phyloP scores from a whole-genome alignment of 2,888 invertebrate species.

The Elaeidobius kamerunicus region DNA sequence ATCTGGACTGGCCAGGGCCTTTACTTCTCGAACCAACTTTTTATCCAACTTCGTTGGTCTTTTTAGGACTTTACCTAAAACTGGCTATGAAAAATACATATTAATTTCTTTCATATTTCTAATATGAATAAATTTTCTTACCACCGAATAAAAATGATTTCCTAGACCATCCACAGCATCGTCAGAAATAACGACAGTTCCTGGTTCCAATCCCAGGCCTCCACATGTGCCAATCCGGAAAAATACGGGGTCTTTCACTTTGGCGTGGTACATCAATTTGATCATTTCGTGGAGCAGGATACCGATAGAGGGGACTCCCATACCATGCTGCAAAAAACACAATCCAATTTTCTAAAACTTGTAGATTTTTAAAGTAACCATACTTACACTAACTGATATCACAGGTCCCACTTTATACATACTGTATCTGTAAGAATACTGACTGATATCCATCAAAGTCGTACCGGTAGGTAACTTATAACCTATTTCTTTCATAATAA shows the following conservation, averaged over 20 bases:
- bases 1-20: constrained; percentile 67
- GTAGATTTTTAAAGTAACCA: background rate
- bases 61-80: constrained; percentile 77
- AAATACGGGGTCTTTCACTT: constrained; percentile 83
- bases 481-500: constrained; percentile 85
- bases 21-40: constrained; percentile 75
- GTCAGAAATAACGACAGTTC: constrained; percentile 91
- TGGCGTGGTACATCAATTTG: constrained; percentile 94
- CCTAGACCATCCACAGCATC: constrained; percentile 88
- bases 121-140: constrained; percentile 52
- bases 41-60: constrained; percentile 83
- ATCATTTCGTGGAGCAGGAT: constrained; percentile 95
- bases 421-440: constrained; percentile 88
- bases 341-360: background rate
- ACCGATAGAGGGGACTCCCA: constrained; percentile 95
- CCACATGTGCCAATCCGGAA: constrained; percentile 94
- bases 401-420: constrained; percentile 95
- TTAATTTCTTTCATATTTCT: too few relatives aligned
- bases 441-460: constrained; percentile 83
- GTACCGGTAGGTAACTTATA: constrained; percentile 88
- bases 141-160: constrained; percentile 78
- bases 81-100: constrained; percentile 63
- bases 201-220: constrained; percentile 88
- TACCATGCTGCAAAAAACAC: constrained; percentile 76
- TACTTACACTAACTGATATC: constrained; percentile 78